Evolutionary conservation across 2,113 vertebrate species (phyloP).

Genomic region (Gasterosteus aculeatus): DNA sequence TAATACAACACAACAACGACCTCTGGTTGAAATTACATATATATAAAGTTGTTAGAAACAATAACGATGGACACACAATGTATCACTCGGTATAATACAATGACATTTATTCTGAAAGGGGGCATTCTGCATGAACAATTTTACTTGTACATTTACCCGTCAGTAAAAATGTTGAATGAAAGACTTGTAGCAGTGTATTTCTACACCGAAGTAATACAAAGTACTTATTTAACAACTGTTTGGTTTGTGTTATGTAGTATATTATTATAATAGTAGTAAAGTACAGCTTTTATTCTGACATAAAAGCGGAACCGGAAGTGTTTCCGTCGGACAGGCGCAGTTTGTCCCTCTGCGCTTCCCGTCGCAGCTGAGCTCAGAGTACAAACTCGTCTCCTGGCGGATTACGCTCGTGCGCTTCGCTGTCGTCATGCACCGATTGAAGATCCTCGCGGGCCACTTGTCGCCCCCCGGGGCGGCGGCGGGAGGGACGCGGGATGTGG

Average conservation of each 20-base stretch:
- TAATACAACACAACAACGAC: neutral
- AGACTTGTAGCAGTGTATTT: too few relatives aligned
- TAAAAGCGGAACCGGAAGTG: neutral
- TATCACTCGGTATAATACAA: too few relatives aligned
- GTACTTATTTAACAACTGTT: too few relatives aligned
- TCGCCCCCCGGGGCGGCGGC: neutral
- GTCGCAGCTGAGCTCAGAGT: neutral
- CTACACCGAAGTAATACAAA: too few relatives aligned
- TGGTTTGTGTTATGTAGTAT: too few relatives aligned
- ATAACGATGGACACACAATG: too few relatives aligned
- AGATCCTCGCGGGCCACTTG: constrained; percentile 62
- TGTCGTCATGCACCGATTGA: constrained; percentile 44
- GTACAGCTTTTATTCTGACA: neutral
- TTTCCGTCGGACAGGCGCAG: neutral
- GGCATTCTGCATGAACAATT: too few relatives aligned
- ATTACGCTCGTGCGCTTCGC: rapidly evolving
- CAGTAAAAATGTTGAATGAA: too few relatives aligned
- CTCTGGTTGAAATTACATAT: too few relatives aligned
- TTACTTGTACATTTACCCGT: too few relatives aligned
- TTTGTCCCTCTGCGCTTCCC: constrained; percentile 5
- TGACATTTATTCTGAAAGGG: too few relatives aligned
- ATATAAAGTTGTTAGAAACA: too few relatives aligned
- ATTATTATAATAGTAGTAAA: neutral
- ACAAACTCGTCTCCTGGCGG: neutral
- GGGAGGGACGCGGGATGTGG: neutral